Evolutionary conservation across 2,797 vertebrate genomes (phyloP), one percentile per base, ranked within the genome.

Genomic region (Periparus ater): DNA sequence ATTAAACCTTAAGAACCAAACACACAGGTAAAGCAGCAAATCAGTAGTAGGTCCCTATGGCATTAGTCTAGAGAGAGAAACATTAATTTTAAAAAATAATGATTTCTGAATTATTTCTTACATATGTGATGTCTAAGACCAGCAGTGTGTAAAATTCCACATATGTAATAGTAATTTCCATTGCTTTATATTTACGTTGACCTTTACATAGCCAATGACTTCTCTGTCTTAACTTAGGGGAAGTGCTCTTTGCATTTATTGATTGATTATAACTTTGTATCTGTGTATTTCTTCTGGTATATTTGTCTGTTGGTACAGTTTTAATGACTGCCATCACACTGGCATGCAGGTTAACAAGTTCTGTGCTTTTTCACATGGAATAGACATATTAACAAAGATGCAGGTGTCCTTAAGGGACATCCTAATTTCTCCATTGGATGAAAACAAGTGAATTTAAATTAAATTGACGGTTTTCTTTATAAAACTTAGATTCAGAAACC

Each of bases 1-100:
- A 3, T 98, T 99, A 93, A 99, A 99, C 96, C 98, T 99, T 25
- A 99, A 98, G 97, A 99, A 99, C 95, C 99, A 99, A 94, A 96
- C 98, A 15, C 99, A 99, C 97, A 99, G 99, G 99, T 99, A 98
- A 97, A 72, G 18, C 20, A 65, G 25, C 5, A 89, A 76, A 63
- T 7, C 15, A 42, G 22, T 51, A 60, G n/a, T 48, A 48, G 6
- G 70, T 55, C 17, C 20, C 17, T 15, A 7, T 53, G 32, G 4
- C 23, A 23, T 62, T 76, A 82, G 17, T 34, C 22, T 44, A 40
- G 40, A 73, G 63, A 60, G 8, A 57, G 34, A 81, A 70, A 34
- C 1, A 42, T 1, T 26, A 47, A 8, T 38, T 80, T 72, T 65
- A 61, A 2, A 20, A 54, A 68, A 68, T 0, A 25, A 20, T 36